Evolutionary conservation across 1,140 invertebrate species (phyloP).

Genomic region (Drosophila takahashii): DNA sequence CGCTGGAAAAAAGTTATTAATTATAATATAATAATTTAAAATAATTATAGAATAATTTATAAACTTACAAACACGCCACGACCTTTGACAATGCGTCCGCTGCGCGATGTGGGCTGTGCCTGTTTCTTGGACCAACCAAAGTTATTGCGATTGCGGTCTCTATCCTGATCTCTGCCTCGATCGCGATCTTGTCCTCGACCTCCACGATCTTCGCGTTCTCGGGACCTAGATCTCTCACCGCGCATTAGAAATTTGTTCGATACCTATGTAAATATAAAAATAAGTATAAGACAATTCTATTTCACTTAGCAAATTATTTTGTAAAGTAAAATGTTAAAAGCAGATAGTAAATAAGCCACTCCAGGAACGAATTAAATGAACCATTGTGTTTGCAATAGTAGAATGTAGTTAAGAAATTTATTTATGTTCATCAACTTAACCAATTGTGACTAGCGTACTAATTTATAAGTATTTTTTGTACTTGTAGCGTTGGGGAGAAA

Average conservation of each 20-base stretch:
- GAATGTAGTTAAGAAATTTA: too few species aligned
- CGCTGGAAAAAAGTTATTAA: slow-evolving; percentile 86
- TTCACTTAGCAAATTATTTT: too few species aligned
- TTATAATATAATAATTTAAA: too few species aligned
- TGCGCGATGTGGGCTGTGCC: slow-evolving; percentile 87
- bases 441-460: too few species aligned
- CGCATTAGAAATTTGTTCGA: slow-evolving; percentile 93
- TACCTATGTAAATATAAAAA: slow-evolving; percentile 84
- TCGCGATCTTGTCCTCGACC: slow-evolving; percentile 77
- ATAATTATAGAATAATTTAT: not conserved
- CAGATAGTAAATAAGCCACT: not conserved
- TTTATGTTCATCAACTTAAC: too few species aligned
- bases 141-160: slow-evolving; percentile 73
- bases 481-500: too few species aligned
- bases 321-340: not conserved
- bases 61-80: slow-evolving; percentile 93
- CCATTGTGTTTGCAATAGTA: too few species aligned
- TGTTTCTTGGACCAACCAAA: slow-evolving; percentile 84
- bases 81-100: slow-evolving; percentile 94
- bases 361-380: too few species aligned
- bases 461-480: too few species aligned
- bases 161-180: slow-evolving; percentile 84
- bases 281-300: not conserved
- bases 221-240: slow-evolving; percentile 84
- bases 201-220: slow-evolving; percentile 67